Conservation (phyloP, 1,140 invertebrate genomes). For the Lepidurus couesii region DNA sequence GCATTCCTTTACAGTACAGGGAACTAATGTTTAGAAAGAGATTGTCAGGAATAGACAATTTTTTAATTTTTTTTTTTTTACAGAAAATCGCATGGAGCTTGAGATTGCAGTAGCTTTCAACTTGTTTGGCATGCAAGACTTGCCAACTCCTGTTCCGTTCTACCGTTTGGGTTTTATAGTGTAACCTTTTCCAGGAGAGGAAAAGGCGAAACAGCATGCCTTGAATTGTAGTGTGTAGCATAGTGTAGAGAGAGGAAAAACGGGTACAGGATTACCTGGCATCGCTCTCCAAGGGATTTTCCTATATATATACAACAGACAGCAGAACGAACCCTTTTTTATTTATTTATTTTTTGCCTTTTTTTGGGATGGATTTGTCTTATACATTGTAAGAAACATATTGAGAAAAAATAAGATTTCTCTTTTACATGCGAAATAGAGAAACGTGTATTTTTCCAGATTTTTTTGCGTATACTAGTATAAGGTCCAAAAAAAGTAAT, state of each 20-base stretch:
- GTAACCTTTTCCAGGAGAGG: background rate
- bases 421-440: no score
- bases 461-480: no score
- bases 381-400: no score
- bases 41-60: no score
- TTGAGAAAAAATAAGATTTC: no score
- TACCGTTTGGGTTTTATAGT: background rate
- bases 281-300: background rate
- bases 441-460: no score
- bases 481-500: no score
- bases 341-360: background rate
- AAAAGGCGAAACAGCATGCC: background rate
- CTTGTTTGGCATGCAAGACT: constrained; percentile 5
- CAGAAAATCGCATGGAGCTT: background rate
- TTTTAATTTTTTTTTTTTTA: no score
- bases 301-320: background rate
- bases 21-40: no score
- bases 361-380: background rate
- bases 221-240: background rate
- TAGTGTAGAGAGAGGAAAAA: background rate
- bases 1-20: no score
- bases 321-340: background rate
- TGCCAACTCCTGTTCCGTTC: background rate
- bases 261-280: background rate
- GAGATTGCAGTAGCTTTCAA: background rate